Evolutionary conservation across 2,797 vertebrate genomes (phyloP).

Genomic region (Amphiprion clarkii): DNA sequence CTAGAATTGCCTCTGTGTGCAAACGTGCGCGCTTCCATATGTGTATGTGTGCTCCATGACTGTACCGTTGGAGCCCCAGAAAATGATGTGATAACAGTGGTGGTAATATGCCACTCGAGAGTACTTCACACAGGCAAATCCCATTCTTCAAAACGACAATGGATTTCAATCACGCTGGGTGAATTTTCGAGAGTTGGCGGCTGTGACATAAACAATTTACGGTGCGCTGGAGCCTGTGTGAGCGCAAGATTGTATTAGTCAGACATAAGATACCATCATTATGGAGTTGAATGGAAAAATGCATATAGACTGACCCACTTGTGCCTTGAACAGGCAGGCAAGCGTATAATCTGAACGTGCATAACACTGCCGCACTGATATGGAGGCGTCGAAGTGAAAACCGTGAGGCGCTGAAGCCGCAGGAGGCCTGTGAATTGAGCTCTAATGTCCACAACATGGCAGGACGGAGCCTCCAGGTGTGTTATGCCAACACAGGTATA

Average conservation of each 20-base stretch:
- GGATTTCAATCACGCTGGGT: conserved; percentile 72
- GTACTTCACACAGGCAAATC: conserved; percentile 67
- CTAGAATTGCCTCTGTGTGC: conserved; percentile 36
- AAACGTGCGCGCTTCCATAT: conserved; percentile 18
- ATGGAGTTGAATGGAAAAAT: conserved; percentile 58
- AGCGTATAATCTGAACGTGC: conserved; percentile 30
- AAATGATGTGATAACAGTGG: conserved; percentile 69
- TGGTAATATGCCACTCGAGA: conserved; percentile 68
- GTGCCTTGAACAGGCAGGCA: conserved; percentile 16
- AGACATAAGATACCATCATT: conserved; percentile 64
- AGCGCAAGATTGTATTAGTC: conserved; percentile 58
- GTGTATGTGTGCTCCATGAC: conserved; percentile 22
- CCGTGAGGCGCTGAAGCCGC: conserved; percentile 38
- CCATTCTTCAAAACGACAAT: conserved; percentile 73
- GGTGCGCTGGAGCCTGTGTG: conserved; percentile 26
- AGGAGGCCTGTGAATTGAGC: conserved; percentile 62
- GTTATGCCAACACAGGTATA: conserved; percentile 18
- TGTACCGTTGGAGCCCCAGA: conserved; percentile 56
- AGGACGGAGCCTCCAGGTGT: conserved; percentile 51
- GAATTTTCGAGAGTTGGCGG: conserved; percentile 63
- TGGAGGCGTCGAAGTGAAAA: conserved; percentile 53
- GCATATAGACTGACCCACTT: conserved; percentile 38
- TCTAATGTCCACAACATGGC: conserved; percentile 61
- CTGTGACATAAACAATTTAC: conserved; percentile 72
- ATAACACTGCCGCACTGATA: conserved; percentile 18